Base-by-base conservation (phyloP, 2,797 vertebrate genomes). In the Chloroceryle amazona region DNA sequence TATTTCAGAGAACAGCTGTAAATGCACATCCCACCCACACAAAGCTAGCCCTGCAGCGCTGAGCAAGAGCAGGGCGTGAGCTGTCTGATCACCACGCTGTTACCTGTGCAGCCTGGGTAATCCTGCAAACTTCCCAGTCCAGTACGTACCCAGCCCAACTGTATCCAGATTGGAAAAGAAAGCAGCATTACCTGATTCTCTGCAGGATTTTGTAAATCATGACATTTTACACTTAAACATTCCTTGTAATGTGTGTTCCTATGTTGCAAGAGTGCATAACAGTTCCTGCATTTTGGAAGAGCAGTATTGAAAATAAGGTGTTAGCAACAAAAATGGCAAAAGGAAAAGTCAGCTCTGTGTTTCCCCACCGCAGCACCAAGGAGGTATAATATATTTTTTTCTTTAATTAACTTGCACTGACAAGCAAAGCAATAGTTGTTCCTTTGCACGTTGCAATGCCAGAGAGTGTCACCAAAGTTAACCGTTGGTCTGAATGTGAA, bases 41-140 rank as follows among this genome's bases (percentile, higher is more conserved):
- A 46, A 17, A 51, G 42, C 39, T 3, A 33, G 13, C 35, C 61
- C 54, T 12, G 6, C 44, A 61, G 84, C 26, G 7, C 41, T 9
- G 29, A 5, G 7, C 7, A 18, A 6, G 7, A 35, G 39, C 0
- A 2, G n/a, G 35, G 13, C 1, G 1, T 3, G 21, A 4, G 0
- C n/a, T 25, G 23, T 15, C n/a, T 20, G 39, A 14, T 66, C 80
- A 11, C 58, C 11, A 3, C 3, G 6, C 55, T 18, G 6, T 21
- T 61, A 87, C 79, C 89, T 65, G 58, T 11, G 2, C 8, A 15
- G 65, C 63, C 62, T 7, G 3, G 42, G 39, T 41, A 52, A 80
- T 3, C 33, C 72, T 66, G 46, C 72, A 42, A 13, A 41, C 13
- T 33, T 70, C 72, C 68, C 72, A 54, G 51, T 4, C 2, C 1